Base-by-base conservation (phyloP, 2,113 vertebrate species). In the Larimichthys polyactis region DNA sequence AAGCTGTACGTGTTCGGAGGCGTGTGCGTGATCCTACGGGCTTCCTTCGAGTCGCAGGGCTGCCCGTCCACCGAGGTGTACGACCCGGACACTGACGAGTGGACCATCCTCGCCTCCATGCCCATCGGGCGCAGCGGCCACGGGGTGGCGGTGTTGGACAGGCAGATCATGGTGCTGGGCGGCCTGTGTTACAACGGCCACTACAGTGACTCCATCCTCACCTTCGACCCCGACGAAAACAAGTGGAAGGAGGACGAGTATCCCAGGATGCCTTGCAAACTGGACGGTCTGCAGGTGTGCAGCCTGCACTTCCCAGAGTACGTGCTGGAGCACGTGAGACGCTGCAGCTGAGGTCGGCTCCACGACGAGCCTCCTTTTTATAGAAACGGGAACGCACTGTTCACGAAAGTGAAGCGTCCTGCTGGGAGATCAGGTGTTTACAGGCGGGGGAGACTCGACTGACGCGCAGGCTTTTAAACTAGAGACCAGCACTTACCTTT, bases 201-300 rank as follows among this genome's bases (percentile, higher is more conserved):
- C 93, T 99, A 99, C 94, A 99, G 98, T 78, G 98, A 99, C 96
- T 99, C 98, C 0, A 99, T 99, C 93, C 97, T 99, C 71, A 99
- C 98, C 62, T 99, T 99, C 82, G 98, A 99, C 94, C 97, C 98
- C 0, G 97, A 99, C 72, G 98, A 99, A 59, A 99, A 99, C 95
- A 99, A 99, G 90, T 99, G 98, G 98, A 99, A 99, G 94, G 98
- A 99, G 95, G 98, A 99, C 80, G 98, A 99, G 92, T 99, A 98
- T 92, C 98, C 98, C 20, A 95, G 98, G 89, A 99, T 99, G 98
- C 98, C 98, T 17, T 99, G 98, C 96, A 99, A 99, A 94, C 96
- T 99, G 92, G 98, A 99, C 85, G 98, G 98, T 75, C 96, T 99
- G 93, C 98, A 99, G 91, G 98, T 99, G 71, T 99, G 98, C 96